Evolutionary conservation across 92 coral and sea anemone genomes (phyloP), one percentile per base, ranked within the genome.

Genomic region (Isaurus tuberculatus): DNA sequence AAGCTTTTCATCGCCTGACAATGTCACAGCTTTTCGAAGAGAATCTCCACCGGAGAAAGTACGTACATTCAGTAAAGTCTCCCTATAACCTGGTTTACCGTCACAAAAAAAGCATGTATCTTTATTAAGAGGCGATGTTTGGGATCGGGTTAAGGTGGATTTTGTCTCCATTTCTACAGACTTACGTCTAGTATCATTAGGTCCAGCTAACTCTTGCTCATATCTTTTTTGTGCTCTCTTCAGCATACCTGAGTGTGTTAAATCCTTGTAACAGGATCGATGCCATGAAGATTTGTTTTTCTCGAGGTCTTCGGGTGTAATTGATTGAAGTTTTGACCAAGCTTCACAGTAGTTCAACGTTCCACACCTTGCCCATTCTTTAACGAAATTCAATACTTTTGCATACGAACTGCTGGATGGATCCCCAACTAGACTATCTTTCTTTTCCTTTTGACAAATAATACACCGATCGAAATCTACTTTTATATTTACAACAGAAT

Each of bases 191-290:
- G 81, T 53, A 36, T 80, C 86, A 60, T 65, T 86, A 65, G 85
- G 85, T 43, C 85, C 85, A 65, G 70, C 37, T 43, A 86, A 60
- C 46, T 86, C 78, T 27, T 63, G 81, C 71, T 86, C 87, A 81
- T 88, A 83, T 74, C 84, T 74, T 33, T 74, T 78, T 49, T 83
- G 83, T 13, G 84, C 87, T 37, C 87, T 73, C 70, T 88, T 88
- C 46, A 82, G 27, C 84, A 81, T 81, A 33, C 68, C 83, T 34
- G 86, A 36, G 60, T 81, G 83, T 29, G 70, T 79, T 29, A 68
- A 82, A 72, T 30, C 72, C 66, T 72, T 82, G 83, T 87, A 87
- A 68, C 83, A 87, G 37, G 75, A 80, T 46, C 83, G 46, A 64
- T 87, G 84, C 90, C 86, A 87, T 72, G 90, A 71, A 34, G 70